Conservation (phyloP, 2,888 invertebrate species). For the Drosophila greeni region DNA sequence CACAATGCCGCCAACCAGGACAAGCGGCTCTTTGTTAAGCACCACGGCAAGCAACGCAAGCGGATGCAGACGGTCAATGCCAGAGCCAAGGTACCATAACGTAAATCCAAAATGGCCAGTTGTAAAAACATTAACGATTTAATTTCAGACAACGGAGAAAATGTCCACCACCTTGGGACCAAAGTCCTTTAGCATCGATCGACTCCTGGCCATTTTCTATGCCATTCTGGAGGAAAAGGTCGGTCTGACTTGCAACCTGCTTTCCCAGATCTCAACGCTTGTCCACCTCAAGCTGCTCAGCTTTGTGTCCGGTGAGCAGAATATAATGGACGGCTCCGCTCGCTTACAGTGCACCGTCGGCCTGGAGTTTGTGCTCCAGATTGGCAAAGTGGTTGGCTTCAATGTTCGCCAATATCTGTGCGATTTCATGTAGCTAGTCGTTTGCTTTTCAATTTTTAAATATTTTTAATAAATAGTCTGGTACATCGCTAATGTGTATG, state of each 20-base stretch:
- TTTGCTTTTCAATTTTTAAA: constrained; percentile 64
- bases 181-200: constrained; percentile 88
- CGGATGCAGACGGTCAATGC: constrained; percentile 82
- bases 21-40: constrained; percentile 90
- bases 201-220: constrained; percentile 92
- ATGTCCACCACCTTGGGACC: constrained; percentile 88
- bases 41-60: constrained; percentile 86
- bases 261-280: constrained; percentile 91
- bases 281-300: constrained; percentile 89
- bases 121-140: not conserved
- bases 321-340: constrained; percentile 85
- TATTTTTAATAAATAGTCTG: constrained; percentile 81
- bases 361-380: constrained; percentile 87
- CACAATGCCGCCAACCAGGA: constrained; percentile 94
- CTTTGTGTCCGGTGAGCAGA: constrained; percentile 84
- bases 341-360: constrained; percentile 93
- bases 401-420: constrained; percentile 87
- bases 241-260: constrained; percentile 90
- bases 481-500: constrained; percentile 84
- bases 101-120: not conserved
- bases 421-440: constrained; percentile 81
- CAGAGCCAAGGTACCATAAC: constrained; percentile 80
- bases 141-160: constrained; percentile 79
- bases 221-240: constrained; percentile 91
- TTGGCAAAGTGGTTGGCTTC: constrained; percentile 88